Evolutionary conservation across 37 sponge, comb jelly and placozoan genomes (phyloP).

Genomic region (Eunapius fragilis): DNA sequence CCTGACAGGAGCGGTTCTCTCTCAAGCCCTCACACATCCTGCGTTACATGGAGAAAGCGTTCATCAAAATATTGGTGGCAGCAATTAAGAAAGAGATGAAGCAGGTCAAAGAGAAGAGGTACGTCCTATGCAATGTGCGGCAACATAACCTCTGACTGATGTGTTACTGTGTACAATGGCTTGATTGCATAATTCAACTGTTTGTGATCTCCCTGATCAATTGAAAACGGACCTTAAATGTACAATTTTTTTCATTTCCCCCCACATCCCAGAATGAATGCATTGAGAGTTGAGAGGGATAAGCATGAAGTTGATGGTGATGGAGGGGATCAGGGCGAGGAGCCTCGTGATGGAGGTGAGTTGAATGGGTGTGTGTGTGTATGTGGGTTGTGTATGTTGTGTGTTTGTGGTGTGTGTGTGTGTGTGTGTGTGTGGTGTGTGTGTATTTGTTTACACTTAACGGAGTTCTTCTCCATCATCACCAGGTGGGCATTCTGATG

Average conservation of each 20-base stretch:
- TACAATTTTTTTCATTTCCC: no score
- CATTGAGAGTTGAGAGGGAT: not conserved
- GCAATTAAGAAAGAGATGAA: constrained; percentile 64
- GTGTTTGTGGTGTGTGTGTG: no score
- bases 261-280: no score
- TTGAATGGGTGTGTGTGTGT: not conserved
- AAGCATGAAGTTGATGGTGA: not conserved
- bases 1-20: no score
- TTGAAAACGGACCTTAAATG: no score
- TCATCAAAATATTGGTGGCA: constrained; percentile 59
- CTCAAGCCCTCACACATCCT: constrained; percentile 53
- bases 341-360: not conserved
- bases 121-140: not conserved
- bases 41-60: constrained; percentile 54
- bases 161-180: no score
- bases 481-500: not conserved
- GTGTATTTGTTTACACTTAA: no score
- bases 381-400: not conserved
- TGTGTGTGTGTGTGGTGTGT: no score
- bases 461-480: no score
- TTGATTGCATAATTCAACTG: no score
- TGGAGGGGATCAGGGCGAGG: not conserved
- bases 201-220: no score
- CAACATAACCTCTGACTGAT: no score
- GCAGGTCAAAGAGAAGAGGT: constrained; percentile 59